Percentiles rank a stretch among this genome's conserved stretches.
Evolutionary conservation across 2,113 vertebrate genomes (phyloP).

Genomic region (Rhinoderma darwinii): DNA sequence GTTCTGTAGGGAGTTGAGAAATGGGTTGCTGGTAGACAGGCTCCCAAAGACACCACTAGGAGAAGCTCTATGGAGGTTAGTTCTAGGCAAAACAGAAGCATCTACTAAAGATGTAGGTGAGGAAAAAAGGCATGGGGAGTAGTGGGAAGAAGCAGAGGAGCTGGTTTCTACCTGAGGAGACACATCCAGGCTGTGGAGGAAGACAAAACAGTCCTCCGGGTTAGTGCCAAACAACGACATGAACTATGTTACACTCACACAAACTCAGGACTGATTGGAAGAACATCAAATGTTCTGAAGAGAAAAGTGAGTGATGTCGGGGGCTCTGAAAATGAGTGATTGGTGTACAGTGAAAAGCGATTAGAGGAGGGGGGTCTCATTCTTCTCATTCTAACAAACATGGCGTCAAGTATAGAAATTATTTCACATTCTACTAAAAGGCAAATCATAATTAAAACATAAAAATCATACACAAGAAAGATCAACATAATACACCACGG

Average conservation of each 20-base stretch:
- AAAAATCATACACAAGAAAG: neutral
- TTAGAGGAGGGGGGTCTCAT: too few relatives aligned
- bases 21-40: conserved; percentile 83
- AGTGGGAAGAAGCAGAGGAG: conserved; percentile 75
- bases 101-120: conserved; percentile 66
- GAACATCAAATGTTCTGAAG: neutral
- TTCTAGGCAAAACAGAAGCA: conserved; percentile 64
- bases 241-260: conserved; percentile 49
- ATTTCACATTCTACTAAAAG: neutral
- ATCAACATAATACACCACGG: neutral
- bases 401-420: neutral
- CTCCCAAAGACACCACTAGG: conserved; percentile 69
- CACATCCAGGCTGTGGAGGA: conserved; percentile 94
- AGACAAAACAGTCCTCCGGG: conserved; percentile 85
- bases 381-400: neutral
- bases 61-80: conserved; percentile 72
- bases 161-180: conserved; percentile 87
- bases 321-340: neutral
- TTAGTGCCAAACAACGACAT: conserved; percentile 76
- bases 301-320: neutral
- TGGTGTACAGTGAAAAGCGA: neutral
- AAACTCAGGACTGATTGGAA: conserved; percentile 31
- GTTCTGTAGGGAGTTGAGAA: conserved; percentile 83
- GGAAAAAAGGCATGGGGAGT: conserved; percentile 72
- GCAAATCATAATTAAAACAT: neutral